A percentile compares a stretch with the other conserved stretches of the same genome.
Evolutionary conservation across 2,797 vertebrate genomes (phyloP).

Genomic region (Spinibarbus caldwelli): DNA sequence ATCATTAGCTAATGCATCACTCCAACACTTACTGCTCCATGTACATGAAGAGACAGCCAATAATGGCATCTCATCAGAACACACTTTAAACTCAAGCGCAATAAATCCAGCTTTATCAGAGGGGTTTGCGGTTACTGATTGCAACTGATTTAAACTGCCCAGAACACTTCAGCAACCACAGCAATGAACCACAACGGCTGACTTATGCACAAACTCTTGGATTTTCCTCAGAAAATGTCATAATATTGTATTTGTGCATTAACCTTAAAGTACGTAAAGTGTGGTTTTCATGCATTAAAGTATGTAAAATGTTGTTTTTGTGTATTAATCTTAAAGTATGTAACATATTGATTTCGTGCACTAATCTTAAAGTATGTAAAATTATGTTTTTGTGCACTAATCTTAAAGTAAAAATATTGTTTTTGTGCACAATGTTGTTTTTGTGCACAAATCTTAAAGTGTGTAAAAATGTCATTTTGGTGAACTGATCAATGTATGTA

Average conservation of each 20-base stretch:
- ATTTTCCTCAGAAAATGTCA: too few species aligned
- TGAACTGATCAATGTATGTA: too few species aligned
- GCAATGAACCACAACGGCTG: background rate
- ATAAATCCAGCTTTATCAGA: background rate
- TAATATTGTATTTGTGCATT: too few species aligned
- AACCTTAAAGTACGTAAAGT: too few species aligned
- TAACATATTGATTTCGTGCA: background rate
- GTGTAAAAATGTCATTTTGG: too few species aligned
- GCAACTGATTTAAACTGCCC: background rate
- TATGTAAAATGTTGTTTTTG: too few species aligned
- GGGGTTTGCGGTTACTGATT: background rate
- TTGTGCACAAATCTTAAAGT: background rate
- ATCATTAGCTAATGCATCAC: constrained; percentile 35
- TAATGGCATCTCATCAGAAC: constrained; percentile 26
- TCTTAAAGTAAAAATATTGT: too few species aligned
- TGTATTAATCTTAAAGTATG: background rate
- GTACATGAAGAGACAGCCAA: constrained; percentile 4
- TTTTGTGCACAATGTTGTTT: too few species aligned
- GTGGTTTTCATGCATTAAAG: too few species aligned
- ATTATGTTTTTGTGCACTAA: background rate
- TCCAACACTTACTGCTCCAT: background rate
- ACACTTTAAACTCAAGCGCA: constrained; percentile 3
- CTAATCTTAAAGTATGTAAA: background rate
- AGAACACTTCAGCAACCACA: too few species aligned
- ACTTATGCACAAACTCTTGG: background rate